Evolutionary conservation across 1,140 invertebrate species (phyloP), one percentile per base, ranked within the genome.

Genomic region (Micrasema minimum): DNA sequence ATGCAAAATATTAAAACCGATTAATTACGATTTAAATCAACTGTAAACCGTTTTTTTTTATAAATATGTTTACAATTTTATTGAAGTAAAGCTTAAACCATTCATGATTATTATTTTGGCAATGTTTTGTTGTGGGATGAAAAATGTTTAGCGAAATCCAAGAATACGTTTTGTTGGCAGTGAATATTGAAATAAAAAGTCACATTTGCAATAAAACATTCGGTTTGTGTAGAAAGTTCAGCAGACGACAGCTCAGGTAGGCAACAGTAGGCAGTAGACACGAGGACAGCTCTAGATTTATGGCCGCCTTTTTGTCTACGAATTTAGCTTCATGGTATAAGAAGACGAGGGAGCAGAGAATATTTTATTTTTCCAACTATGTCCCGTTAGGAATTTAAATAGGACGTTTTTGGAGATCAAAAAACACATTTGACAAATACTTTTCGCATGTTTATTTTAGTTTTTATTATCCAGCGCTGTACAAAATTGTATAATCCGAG

Each of bases 251-350:
- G 66, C 51, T 59, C 66, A 59, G 66, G 66, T 59, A 59, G 53
- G 43, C 64, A n/a, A n/a, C n/a, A 43, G 37, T 31, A 46, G 37
- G 59, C 59, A 23, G 59, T 12, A 20, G 23, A 31, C 59, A 48
- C 67, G 67, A 38, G 26, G 22, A 26, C 55, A 37, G n/a, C 22
- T 20, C 51, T 26, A 66, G 65, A 72, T 72, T 72, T 72, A 72
- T 67, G 41, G 43, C 53, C 65, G 11, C 31, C 53, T 64, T 61
- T 71, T 72, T 50, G 70, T 66, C 70, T 72, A 72, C 51, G 70
- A 72, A 72, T 72, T 72, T 51, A 51, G 18, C 41, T 68, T 66
- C 43, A 57, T 37, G 61, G 50, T 64, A 51, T 62, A 46, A 46
- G 59, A 14, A 62, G 59, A 26, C 59, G 41, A 46, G 38, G 59